phyloP scores from a whole-genome alignment of 1,140 invertebrate species.

The Mizuhopecten yessoensis region DNA sequence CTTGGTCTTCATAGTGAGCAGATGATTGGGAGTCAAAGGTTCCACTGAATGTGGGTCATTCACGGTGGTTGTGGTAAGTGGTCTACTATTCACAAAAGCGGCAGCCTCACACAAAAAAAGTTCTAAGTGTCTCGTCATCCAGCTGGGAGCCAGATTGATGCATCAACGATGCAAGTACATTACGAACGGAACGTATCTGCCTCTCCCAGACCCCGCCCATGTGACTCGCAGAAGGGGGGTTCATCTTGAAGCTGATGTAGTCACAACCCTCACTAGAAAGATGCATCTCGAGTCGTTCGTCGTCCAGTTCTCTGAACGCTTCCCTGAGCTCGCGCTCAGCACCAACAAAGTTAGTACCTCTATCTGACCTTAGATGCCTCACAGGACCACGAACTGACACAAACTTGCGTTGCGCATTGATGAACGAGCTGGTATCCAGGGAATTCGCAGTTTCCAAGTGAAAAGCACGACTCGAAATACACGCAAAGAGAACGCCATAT shows the following conservation, averaged over 20 bases:
- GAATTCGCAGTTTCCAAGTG: slow-evolving; percentile 55
- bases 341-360: slow-evolving; percentile 72
- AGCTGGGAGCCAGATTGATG: slow-evolving; percentile 44
- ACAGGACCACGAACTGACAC: slow-evolving; percentile 63
- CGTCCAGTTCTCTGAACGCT: slow-evolving; percentile 47
- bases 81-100: too few species aligned
- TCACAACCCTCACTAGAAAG: too few species aligned
- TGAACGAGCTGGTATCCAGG: slow-evolving; percentile 55
- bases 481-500: slow-evolving; percentile 54
- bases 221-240: slow-evolving; percentile 62
- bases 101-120: slow-evolving; percentile 54
- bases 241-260: slow-evolving; percentile 58
- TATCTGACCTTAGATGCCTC: slow-evolving; percentile 65
- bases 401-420: slow-evolving; percentile 56
- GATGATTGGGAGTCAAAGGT: too few species aligned
- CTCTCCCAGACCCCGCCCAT: slow-evolving; percentile 67
- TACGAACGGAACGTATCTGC: slow-evolving; percentile 56
- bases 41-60: too few species aligned
- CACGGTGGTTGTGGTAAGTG: too few species aligned
- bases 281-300: too few species aligned
- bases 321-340: slow-evolving; percentile 69
- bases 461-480: slow-evolving; percentile 48
- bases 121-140: slow-evolving; percentile 45
- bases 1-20: too few species aligned
- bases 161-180: slow-evolving; percentile 54